A percentile compares a stretch with the other conserved stretches of the same genome.
These are phyloP conservation scores for Lepeophtheirus nordmannii DNA, from an alignment of 2,888 invertebrate species.

Conservation along the genomic window DNA sequence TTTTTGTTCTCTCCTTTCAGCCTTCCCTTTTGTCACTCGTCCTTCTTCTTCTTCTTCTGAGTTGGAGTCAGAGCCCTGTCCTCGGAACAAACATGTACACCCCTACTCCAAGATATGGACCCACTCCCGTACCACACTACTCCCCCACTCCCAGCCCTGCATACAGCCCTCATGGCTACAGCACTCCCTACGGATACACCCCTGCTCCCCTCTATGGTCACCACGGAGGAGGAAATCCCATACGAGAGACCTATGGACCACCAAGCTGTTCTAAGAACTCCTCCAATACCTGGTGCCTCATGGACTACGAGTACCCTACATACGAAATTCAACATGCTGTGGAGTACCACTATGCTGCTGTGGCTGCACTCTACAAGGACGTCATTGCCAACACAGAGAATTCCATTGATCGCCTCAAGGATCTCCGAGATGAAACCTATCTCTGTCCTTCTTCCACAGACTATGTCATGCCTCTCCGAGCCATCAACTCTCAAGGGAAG, in stretches of 20 bases:
- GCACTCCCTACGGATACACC: neutral
- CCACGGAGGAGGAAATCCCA: neutral
- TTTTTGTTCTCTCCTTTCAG: no score
- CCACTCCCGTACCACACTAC: constrained; percentile 15
- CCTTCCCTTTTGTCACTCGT: no score
- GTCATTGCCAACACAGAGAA: constrained; percentile 28
- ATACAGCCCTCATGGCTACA: neutral
- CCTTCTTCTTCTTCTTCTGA: no score
- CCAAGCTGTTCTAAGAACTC: constrained; percentile 28
- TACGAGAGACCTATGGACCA: constrained; percentile 14
- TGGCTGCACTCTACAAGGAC: constrained; percentile 28
- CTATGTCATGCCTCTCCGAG: constrained; percentile 29
- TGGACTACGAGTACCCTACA: constrained; percentile 27
- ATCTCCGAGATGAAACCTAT: constrained; percentile 28
- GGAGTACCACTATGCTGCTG: constrained; percentile 26
- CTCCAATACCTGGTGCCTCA: constrained; percentile 27
- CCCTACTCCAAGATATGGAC: constrained; percentile 11
- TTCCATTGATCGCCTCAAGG: constrained; percentile 28
- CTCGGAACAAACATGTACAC: neutral
- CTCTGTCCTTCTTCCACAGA: constrained; percentile 29
- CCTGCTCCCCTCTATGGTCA: constrained; percentile 6
- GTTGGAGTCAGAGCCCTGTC: no score
- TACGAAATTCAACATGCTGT: constrained; percentile 27
- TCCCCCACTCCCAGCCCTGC: constrained; percentile 15
- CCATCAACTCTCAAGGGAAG: constrained; percentile 29